Evolutionary conservation across 2,888 invertebrate genomes (phyloP), one percentile per base, ranked within the genome.

Genomic region (Zele albiditarsus): DNA sequence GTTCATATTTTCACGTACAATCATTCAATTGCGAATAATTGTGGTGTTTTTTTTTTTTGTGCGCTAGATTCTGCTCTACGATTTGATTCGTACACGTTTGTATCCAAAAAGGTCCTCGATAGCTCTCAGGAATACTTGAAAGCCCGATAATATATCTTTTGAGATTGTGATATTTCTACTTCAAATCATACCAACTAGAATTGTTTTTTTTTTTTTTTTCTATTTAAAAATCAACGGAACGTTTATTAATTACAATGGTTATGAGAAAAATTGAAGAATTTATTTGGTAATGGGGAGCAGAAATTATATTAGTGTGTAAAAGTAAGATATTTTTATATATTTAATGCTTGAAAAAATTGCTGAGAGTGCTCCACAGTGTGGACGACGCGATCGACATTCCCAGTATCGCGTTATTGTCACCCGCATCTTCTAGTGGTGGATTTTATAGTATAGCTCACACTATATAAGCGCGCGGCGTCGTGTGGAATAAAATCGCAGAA

Each of bases 271-370:
- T 31, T 31, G 31, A 31, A 31, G 3, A 5, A 31, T 31, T 31
- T 31, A 31, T 31, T 31, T 42, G 14, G 42, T 8, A 14, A 5
- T 14, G 2, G 14, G 14, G 8, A 2, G 12, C 2, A 85, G 86
- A 85, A 86, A 80, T 77, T 84, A 83, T 84, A 79, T 82, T 82
- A 83, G 80, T 82, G 84, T 81, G 82, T 81, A 78, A 80, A 78
- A 78, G 79, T 84, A 84, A 84, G 3, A n/a, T n/a, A 46, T 46
- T n/a, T 46, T 16, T 88, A 87, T 88, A 88, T 88, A 38, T 8
- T 86, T 87, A 82, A 58, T 20, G 57, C 58, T 27, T 53, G 25
- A 42, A 67, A 27, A 46, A 46, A 46, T n/a, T 3, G 0, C 16
- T 3, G 14, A 38, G n/a, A 25, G 25, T 25, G 28, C 69, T 49